Percentiles rank a stretch among this genome's conserved stretches.
phyloP scores from a whole-genome alignment of 2,797 vertebrate species.

The Chloroceryle inda region DNA sequence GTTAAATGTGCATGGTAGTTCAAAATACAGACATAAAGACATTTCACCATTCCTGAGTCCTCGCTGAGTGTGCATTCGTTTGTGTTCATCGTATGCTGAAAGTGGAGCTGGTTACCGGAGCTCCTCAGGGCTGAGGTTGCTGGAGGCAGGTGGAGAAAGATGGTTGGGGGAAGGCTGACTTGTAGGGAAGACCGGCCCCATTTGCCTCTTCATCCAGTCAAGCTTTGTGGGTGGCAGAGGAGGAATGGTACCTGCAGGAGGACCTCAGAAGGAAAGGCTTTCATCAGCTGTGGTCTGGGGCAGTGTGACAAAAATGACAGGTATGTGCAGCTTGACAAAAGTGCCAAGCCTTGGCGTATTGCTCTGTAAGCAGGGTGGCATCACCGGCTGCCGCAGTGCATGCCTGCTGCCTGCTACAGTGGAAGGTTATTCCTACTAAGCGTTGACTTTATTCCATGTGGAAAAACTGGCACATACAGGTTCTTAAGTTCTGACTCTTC shows the following conservation, averaged over 20 bases:
- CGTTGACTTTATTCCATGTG: not conserved
- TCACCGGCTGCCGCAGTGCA: not conserved
- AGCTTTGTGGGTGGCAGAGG: not conserved
- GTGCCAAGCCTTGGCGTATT: not conserved
- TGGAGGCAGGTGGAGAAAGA: not conserved
- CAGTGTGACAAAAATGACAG: not conserved
- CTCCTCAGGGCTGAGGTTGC: not conserved
- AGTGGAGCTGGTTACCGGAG: not conserved
- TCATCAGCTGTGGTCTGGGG: not conserved
- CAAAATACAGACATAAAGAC: not conserved
- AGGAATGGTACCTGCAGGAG: rapidly evolving
- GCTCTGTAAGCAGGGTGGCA: not conserved
- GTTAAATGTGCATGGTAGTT: not conserved
- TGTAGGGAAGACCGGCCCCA: not conserved
- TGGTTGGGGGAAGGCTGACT: not conserved
- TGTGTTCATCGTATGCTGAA: not conserved
- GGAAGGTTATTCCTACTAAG: not conserved
- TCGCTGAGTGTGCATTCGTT: not conserved
- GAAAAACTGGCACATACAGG: not conserved
- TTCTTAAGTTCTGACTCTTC: not conserved
- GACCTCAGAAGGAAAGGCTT: not conserved
- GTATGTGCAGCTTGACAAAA: not conserved
- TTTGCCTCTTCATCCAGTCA: not conserved
- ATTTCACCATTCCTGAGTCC: not conserved
- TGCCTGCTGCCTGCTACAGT: not conserved